phyloP scores from a whole-genome alignment of 2,113 vertebrate species.

The Brachionichthys hirsutus region DNA sequence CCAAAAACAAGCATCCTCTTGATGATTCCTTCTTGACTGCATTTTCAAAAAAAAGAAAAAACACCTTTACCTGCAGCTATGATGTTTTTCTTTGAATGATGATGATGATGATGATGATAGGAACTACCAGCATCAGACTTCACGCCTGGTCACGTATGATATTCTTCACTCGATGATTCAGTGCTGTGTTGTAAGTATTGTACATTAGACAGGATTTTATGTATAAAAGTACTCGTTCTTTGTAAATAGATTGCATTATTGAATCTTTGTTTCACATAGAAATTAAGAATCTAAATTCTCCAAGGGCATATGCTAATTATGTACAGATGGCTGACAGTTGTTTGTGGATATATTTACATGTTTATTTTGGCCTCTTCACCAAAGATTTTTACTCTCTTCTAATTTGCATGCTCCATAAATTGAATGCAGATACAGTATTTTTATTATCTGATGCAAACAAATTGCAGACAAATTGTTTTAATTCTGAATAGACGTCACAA shows the following conservation, averaged over 20 bases:
- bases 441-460: too few species aligned
- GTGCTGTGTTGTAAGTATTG: conserved; percentile 58
- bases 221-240: conserved; percentile 33
- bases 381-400: background rate
- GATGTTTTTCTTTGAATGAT: conserved; percentile 29
- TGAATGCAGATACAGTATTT: background rate
- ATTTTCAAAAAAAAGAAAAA: conserved; percentile 32
- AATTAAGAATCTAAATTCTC: background rate
- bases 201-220: conserved; percentile 46
- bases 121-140: conserved; percentile 26
- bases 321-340: background rate
- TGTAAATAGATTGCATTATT: conserved; percentile 54
- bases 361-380: conserved; percentile 11
- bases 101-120: conserved; percentile 20
- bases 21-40: conserved; percentile 78
- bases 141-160: conserved; percentile 27
- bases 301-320: conserved; percentile 12
- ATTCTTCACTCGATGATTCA: conserved; percentile 16
- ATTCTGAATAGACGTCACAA: too few species aligned
- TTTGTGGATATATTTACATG: conserved; percentile 8
- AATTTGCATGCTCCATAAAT: background rate
- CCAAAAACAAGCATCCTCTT: conserved; percentile 52
- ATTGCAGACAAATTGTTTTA: too few species aligned
- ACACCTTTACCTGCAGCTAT: conserved; percentile 49
- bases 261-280: conserved; percentile 22